These are phyloP conservation scores for Limnephilus rhombicus DNA, from an alignment of 2,888 invertebrate genomes.

Conservation along the genomic window DNA sequence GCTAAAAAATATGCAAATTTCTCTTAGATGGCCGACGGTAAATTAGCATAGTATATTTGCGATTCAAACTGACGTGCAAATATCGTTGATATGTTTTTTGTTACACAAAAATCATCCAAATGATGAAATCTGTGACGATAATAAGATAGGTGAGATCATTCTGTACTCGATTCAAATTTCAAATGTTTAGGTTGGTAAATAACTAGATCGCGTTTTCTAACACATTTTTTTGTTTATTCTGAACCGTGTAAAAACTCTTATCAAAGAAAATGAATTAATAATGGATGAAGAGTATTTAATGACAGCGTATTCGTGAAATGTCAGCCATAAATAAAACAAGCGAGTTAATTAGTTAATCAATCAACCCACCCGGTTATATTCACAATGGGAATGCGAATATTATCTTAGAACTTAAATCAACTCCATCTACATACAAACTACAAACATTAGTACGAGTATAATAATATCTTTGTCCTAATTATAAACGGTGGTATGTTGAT, in stretches of 20 bases:
- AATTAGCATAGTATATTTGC: slow-evolving; percentile 22
- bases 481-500: not conserved
- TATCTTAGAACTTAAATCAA: not conserved
- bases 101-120: not conserved
- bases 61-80: not conserved
- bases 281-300: slow-evolving; percentile 15
- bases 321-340: not conserved
- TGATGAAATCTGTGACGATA: not conserved
- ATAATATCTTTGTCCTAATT: not conserved
- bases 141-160: not conserved
- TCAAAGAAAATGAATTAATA: slow-evolving; percentile 17
- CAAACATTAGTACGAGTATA: too few relatives aligned
- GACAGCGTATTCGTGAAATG: slow-evolving; percentile 32
- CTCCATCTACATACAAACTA: not conserved
- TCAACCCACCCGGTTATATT: not conserved
- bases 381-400: not conserved
- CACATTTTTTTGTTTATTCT: slow-evolving; percentile 4
- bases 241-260: not conserved
- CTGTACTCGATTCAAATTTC: not conserved
- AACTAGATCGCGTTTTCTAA: not conserved
- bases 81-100: slow-evolving; percentile 10
- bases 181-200: not conserved
- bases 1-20: slow-evolving; percentile 47
- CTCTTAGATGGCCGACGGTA: not conserved
- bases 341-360: slow-evolving; percentile 34